Evolutionary conservation across 2,113 vertebrate genomes (phyloP).

Genomic region (Podarcis raffonei): DNA sequence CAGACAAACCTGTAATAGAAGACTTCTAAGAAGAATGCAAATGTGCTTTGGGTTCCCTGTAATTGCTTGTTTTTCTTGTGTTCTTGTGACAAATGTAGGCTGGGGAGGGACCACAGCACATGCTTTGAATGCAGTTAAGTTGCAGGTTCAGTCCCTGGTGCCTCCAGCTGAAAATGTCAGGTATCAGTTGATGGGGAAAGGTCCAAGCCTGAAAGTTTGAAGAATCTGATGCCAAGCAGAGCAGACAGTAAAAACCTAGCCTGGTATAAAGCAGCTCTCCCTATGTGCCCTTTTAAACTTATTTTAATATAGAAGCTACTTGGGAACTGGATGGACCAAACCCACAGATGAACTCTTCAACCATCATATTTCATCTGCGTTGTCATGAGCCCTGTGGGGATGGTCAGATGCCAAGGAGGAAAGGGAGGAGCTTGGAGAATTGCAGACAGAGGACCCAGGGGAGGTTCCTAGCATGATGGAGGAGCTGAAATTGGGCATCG

Average conservation of each 20-base stretch:
- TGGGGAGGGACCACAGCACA: neutral
- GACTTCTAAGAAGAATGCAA: conserved; percentile 37
- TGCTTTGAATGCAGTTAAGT: neutral
- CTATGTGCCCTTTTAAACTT: neutral
- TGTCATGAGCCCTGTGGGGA: too few relatives aligned
- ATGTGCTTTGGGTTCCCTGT: conserved; percentile 35
- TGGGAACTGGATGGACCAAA: neutral
- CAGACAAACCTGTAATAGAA: conserved; percentile 47
- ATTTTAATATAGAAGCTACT: neutral
- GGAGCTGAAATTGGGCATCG: too few relatives aligned
- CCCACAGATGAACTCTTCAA: conserved; percentile 15
- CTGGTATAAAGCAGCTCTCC: neutral
- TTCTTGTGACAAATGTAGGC: neutral
- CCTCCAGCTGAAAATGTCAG: neutral
- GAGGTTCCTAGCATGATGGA: too few relatives aligned
- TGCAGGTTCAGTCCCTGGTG: neutral
- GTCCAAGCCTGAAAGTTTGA: neutral
- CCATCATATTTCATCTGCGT: conserved; percentile 41
- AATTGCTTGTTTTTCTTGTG: conserved; percentile 53
- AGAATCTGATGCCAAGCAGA: neutral
- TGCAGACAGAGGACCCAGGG: too few relatives aligned
- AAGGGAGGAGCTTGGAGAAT: too few relatives aligned
- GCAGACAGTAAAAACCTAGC: neutral
- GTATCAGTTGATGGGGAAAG: neutral
- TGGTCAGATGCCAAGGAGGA: too few relatives aligned